Evolutionary conservation across 2,888 invertebrate species (phyloP), one percentile per base, ranked within the genome.

Genomic region (Abscondita cerata): DNA sequence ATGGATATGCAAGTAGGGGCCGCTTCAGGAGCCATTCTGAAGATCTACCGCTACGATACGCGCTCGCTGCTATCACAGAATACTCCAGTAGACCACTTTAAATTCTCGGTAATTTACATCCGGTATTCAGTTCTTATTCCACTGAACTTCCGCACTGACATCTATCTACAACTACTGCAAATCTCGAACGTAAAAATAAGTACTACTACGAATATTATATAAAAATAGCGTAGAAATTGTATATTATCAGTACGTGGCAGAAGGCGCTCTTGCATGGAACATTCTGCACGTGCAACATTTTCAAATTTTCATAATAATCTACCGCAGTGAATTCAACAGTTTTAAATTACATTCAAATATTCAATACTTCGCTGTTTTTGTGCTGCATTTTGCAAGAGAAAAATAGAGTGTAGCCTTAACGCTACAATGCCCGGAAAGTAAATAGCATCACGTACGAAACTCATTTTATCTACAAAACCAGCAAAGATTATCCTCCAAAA

Each of bases 1-100:
- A 70, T 68, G 70, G 72, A 70, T 70, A 69, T 66, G 71, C 68
- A 69, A 70, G 70, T 67, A 60, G 66, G 69, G 62, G n/a, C 67
- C 68, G 70, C 69, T 70, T 67, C 68, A 60, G 67, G 68, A 65
- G 66, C 70, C 70, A 73, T 73, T 73, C 67, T 68, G 67, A 68
- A 72, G 73, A 73, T 73, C 70, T 72, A 70, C 69, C 61, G 70
- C 69, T 59, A 66, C 69, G 69, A 68, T 69, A 68, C 66, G 68
- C 66, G 66, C 63, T 53, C 64, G 62, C 55, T 63, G 54, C 58
- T 63, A 63, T 59, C 63, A 55, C 56, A 56, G 63, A 64, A 59
- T 51, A 56, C 52, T 64, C 51, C 59, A 64, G 59, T 55, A 19
- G 59, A 31, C 59, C 63, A 56, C 36, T 59, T 52, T 15, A 34